phyloP scores from a whole-genome alignment of 2,113 vertebrate genomes.

The Vireo altiloquus region DNA sequence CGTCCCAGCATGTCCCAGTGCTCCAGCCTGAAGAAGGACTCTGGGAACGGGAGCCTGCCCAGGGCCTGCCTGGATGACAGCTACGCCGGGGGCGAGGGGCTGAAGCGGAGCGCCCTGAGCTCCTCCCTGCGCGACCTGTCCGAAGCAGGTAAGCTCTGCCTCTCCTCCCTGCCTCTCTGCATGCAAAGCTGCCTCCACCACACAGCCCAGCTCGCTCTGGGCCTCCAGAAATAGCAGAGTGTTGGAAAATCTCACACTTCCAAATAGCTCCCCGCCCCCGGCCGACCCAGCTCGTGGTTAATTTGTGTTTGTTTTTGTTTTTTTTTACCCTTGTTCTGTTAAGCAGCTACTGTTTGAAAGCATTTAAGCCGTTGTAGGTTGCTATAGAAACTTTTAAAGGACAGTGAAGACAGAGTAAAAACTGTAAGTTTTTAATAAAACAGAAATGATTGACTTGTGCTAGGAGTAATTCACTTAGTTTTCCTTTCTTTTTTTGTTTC shows the following conservation, averaged over 20 bases:
- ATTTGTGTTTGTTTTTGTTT: background rate
- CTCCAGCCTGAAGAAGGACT: slow-evolving; percentile 89
- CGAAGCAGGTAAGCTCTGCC: slow-evolving; percentile 85
- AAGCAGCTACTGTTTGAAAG: background rate
- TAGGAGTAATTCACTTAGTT: background rate
- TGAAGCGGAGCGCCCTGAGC: slow-evolving; percentile 94
- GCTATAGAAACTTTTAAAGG: slow-evolving; percentile 37
- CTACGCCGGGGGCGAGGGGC: slow-evolving; percentile 88
- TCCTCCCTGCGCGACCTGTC: slow-evolving; percentile 96
- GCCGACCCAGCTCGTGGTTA: background rate
- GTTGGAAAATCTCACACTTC: background rate
- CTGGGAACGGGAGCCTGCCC: slow-evolving; percentile 84
- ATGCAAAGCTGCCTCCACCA: background rate
- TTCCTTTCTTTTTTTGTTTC: background rate
- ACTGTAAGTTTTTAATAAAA: slow-evolving; percentile 7
- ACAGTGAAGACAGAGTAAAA: slow-evolving; percentile 25
- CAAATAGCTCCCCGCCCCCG: background rate
- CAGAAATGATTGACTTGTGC: background rate
- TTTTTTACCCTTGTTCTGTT: background rate
- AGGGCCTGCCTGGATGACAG: slow-evolving; percentile 92
- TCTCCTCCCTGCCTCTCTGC: background rate
- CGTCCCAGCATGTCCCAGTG: slow-evolving; percentile 90
- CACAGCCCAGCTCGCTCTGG: background rate
- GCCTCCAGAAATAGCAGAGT: background rate
- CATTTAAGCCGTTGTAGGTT: slow-evolving; percentile 37